Percentiles rank a stretch among this genome's conserved stretches.
These are phyloP conservation scores for Eristalinus sepulchralis DNA, from an alignment of 2,888 invertebrate species.

Conservation along the genomic window DNA sequence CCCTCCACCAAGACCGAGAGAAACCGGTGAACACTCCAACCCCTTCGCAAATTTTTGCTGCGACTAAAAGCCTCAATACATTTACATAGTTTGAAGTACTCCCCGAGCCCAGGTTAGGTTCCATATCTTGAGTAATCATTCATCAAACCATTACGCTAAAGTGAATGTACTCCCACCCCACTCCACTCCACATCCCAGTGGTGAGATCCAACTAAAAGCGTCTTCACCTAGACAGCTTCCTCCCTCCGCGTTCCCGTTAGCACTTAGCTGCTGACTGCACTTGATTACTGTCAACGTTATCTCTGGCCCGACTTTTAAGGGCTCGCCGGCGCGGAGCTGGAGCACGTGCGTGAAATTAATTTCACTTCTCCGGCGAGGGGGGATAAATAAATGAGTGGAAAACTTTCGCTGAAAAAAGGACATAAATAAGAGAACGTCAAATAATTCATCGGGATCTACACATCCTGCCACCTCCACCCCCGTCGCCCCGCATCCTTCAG, in stretches of 20 bases:
- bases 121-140: background rate
- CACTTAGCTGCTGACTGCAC: background rate
- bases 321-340: background rate
- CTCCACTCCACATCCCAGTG: background rate
- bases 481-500: background rate
- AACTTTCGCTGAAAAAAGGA: slow-evolving; percentile 12
- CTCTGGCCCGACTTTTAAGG: slow-evolving; percentile 14
- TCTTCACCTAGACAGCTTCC: background rate
- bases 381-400: slow-evolving; percentile 5
- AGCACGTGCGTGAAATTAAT: slow-evolving; percentile 49
- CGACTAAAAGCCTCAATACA: background rate
- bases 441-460: slow-evolving; percentile 11
- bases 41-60: background rate
- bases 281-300: slow-evolving; percentile 28
- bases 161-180: background rate
- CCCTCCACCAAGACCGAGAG: background rate
- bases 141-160: background rate
- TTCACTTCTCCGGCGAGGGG: slow-evolving; percentile 19
- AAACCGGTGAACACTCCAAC: background rate
- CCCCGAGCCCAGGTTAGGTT: background rate
- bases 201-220: background rate
- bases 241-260: background rate
- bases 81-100: background rate
- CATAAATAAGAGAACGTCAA: slow-evolving; percentile 23
- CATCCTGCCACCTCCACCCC: background rate